These are phyloP conservation scores for Micromussa lordhowensis DNA, from an alignment of 92 coral and sea anemone genomes.

Conservation along the genomic window DNA sequence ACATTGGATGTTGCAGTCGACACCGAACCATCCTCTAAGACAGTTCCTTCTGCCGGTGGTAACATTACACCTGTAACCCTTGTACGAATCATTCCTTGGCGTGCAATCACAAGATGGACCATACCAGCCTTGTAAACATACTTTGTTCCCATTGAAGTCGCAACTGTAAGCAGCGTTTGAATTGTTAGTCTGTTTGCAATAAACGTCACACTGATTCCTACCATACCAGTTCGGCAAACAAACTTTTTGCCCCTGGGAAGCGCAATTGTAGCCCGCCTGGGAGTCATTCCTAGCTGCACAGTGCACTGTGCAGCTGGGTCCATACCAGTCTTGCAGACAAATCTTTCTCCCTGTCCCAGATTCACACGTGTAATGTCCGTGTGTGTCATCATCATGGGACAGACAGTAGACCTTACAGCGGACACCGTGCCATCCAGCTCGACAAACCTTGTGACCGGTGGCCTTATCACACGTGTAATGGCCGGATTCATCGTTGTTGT, in stretches of 20 bases:
- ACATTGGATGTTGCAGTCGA: constrained; percentile 57
- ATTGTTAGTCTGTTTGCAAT: constrained; percentile 41
- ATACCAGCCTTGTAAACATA: constrained; percentile 75
- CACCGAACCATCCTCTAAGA: constrained; percentile 70
- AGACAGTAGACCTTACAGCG: constrained; percentile 74
- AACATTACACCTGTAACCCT: constrained; percentile 66
- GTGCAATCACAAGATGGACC: constrained; percentile 85
- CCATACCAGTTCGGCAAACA: constrained; percentile 80
- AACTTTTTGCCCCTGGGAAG: constrained; percentile 30
- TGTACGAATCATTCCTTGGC: constrained; percentile 69
- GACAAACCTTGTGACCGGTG: constrained; percentile 61
- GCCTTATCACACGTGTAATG: constrained; percentile 76
- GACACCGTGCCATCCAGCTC: constrained; percentile 69
- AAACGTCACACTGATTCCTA: constrained; percentile 33
- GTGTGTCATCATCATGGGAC: constrained; percentile 76
- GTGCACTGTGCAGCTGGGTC: neutral
- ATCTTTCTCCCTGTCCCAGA: neutral
- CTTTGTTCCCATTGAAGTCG: constrained; percentile 52
- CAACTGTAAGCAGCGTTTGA: constrained; percentile 64
- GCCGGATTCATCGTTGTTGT: constrained; percentile 64
- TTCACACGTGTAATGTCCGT: neutral
- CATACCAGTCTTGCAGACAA: neutral
- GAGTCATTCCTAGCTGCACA: neutral
- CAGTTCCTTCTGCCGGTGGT: constrained; percentile 76
- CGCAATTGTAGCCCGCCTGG: neutral